phyloP scores from a whole-genome alignment of 2,797 vertebrate species.

The Sorex maritimensis region DNA sequence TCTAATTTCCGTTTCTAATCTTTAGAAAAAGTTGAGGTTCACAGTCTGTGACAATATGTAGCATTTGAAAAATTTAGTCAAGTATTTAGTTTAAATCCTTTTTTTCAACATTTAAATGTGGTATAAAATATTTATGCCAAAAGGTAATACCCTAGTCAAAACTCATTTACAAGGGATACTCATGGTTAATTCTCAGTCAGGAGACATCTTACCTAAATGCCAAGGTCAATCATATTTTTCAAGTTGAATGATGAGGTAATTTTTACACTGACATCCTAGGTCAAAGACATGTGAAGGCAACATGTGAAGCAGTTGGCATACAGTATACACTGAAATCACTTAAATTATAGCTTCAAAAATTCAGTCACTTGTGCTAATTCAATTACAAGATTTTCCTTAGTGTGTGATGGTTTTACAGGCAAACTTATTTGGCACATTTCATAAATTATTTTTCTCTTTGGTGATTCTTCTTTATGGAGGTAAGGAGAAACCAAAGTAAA shows the following conservation, averaged over 20 bases:
- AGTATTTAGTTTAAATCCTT: constrained; percentile 52
- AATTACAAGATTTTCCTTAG: constrained; percentile 71
- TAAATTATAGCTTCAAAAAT: constrained; percentile 64
- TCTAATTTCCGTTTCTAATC: neutral
- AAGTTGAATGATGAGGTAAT: constrained; percentile 68
- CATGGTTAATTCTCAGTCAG: constrained; percentile 65
- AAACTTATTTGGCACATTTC: constrained; percentile 67
- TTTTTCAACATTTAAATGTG: constrained; percentile 31
- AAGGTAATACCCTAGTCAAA: neutral
- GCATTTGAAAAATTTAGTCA: constrained; percentile 36
- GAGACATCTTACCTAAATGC: constrained; percentile 52
- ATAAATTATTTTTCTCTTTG: constrained; percentile 44
- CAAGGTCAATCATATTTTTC: constrained; percentile 75
- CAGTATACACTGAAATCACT: constrained; percentile 32
- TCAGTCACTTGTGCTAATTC: constrained; percentile 73
- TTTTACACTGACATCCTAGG: constrained; percentile 50
- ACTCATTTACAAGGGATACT: constrained; percentile 55
- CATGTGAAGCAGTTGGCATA: constrained; percentile 48
- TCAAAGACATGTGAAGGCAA: constrained; percentile 56
- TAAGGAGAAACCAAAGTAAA: constrained; percentile 43
- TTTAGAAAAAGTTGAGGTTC: neutral
- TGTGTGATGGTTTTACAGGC: constrained; percentile 54
- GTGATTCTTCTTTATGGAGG: constrained; percentile 42
- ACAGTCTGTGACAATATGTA: neutral
- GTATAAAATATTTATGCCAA: constrained; percentile 61